These are phyloP conservation scores for Latrodectus elegans DNA, from an alignment of 2,888 invertebrate genomes.

Conservation along the genomic window DNA sequence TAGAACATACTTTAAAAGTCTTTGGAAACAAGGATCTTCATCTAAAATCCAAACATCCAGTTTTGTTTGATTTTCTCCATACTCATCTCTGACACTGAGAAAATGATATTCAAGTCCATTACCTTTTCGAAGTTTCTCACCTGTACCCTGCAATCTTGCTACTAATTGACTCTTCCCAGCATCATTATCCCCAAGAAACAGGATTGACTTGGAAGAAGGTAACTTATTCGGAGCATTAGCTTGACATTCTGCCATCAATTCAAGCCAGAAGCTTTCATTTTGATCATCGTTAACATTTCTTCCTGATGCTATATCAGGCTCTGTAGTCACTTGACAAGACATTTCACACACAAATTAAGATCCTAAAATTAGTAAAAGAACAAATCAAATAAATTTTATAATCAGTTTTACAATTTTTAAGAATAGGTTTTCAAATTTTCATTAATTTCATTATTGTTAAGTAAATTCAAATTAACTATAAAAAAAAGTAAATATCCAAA, in stretches of 20 bases:
- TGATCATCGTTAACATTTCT: background rate
- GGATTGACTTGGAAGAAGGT: slow-evolving; percentile 37
- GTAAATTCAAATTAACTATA: too few species aligned
- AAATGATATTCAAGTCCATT: slow-evolving; percentile 97
- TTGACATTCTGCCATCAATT: slow-evolving; percentile 45
- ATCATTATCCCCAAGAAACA: slow-evolving; percentile 87
- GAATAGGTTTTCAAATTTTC: too few species aligned
- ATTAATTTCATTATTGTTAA: too few species aligned
- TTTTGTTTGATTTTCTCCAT: slow-evolving; percentile 95
- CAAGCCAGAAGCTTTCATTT: slow-evolving; percentile 45
- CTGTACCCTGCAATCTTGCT: slow-evolving; percentile 93
- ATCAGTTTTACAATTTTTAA: too few species aligned
- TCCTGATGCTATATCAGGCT: too few species aligned
- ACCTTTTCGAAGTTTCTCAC: slow-evolving; percentile 95
- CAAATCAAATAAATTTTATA: too few species aligned
- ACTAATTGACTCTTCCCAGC: slow-evolving; percentile 97
- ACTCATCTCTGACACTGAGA: slow-evolving; percentile 97
- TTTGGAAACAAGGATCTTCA: slow-evolving; percentile 93
- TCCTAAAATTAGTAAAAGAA: too few species aligned
- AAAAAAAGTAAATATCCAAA: too few species aligned
- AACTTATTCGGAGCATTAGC: slow-evolving; percentile 46
- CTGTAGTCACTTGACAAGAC: too few species aligned
- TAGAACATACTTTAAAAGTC: slow-evolving; percentile 92
- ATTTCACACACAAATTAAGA: too few species aligned
- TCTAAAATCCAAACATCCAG: slow-evolving; percentile 97